phyloP scores from a whole-genome alignment of 1,140 invertebrate genomes.

The Tetragnatha versicolor region DNA sequence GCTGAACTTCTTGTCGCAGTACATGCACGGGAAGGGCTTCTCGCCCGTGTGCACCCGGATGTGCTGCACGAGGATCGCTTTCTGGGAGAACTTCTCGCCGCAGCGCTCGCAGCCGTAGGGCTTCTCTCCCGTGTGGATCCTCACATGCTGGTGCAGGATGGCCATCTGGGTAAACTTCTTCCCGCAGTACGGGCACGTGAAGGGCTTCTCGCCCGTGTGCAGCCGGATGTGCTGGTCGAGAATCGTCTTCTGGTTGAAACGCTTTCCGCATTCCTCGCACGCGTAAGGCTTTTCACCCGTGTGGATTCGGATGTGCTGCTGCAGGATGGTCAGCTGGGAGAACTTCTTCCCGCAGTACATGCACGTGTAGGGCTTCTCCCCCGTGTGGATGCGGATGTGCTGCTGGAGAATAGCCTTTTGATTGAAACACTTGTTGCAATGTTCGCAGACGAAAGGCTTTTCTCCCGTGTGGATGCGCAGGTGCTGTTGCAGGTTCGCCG shows the following conservation, averaged over 20 bases:
- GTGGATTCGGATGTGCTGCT: conserved; percentile 82
- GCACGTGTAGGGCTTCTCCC: conserved; percentile 67
- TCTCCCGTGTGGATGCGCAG: conserved; percentile 79
- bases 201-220: conserved; percentile 66
- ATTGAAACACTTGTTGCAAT: conserved; percentile 70
- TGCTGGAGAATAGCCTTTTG: conserved; percentile 71
- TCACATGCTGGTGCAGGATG: conserved; percentile 65
- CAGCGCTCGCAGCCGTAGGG: conserved; percentile 94
- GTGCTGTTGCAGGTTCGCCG: conserved; percentile 95
- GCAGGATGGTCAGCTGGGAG: conserved; percentile 96
- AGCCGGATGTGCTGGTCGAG: conserved; percentile 68
- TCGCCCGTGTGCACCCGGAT: conserved; percentile 73
- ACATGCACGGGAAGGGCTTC: conserved; percentile 60
- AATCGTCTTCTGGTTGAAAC: conserved; percentile 67
- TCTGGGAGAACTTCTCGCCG: conserved; percentile 77
- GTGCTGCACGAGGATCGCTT: conserved; percentile 70
- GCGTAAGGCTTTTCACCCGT: conserved; percentile 73
- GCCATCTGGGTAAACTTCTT: conserved; percentile 58
- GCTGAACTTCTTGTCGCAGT: conserved; percentile 58
- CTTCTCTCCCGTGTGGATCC: conserved; percentile 73
- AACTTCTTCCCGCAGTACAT: conserved; percentile 82
- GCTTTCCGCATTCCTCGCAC: conserved; percentile 70
- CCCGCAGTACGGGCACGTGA: conserved; percentile 56
- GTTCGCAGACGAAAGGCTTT: conserved; percentile 73
- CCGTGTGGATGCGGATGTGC: conserved; percentile 64